These are phyloP conservation scores for Plemyria rubiginata DNA, from an alignment of 2,888 invertebrate species.

Conservation along the genomic window DNA sequence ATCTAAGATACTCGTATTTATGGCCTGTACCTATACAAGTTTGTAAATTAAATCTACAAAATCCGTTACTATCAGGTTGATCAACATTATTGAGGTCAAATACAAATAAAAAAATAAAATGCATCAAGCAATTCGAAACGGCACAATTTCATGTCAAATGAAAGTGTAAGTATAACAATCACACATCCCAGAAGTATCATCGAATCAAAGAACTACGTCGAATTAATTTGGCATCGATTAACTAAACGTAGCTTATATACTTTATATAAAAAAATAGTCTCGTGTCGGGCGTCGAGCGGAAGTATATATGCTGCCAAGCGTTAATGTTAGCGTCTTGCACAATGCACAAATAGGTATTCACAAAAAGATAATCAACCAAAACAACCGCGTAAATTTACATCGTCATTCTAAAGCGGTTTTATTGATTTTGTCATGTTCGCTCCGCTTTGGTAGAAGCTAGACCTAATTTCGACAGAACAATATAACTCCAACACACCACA, in stretches of 20 bases:
- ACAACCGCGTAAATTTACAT: background rate
- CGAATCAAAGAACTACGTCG: slow-evolving; percentile 52
- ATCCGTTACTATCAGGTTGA: slow-evolving; percentile 60
- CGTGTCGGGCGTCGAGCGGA: slow-evolving; percentile 51
- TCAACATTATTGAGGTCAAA: slow-evolving; percentile 65
- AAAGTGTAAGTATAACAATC: slow-evolving; percentile 26
- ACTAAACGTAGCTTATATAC: slow-evolving; percentile 74
- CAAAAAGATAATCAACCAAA: slow-evolving; percentile 5
- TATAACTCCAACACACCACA: slow-evolving; percentile 43
- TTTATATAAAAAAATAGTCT: slow-evolving; percentile 61
- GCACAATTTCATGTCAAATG: slow-evolving; percentile 44
- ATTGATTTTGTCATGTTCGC: background rate
- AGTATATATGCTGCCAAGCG: slow-evolving; percentile 74
- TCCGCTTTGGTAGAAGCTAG: slow-evolving; percentile 17
- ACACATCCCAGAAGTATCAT: slow-evolving; percentile 30
- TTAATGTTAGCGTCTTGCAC: slow-evolving; percentile 52
- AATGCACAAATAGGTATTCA: slow-evolving; percentile 9
- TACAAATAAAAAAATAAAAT: slow-evolving; percentile 55
- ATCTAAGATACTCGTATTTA: slow-evolving; percentile 79
- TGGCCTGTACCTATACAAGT: slow-evolving; percentile 71
- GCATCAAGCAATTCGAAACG: slow-evolving; percentile 56
- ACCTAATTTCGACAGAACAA: slow-evolving; percentile 35
- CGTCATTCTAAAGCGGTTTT: background rate
- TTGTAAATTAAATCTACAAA: slow-evolving; percentile 75
- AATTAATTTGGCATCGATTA: slow-evolving; percentile 80